phyloP scores from a whole-genome alignment of 2,888 invertebrate species.

The Mayetiola destructor region DNA sequence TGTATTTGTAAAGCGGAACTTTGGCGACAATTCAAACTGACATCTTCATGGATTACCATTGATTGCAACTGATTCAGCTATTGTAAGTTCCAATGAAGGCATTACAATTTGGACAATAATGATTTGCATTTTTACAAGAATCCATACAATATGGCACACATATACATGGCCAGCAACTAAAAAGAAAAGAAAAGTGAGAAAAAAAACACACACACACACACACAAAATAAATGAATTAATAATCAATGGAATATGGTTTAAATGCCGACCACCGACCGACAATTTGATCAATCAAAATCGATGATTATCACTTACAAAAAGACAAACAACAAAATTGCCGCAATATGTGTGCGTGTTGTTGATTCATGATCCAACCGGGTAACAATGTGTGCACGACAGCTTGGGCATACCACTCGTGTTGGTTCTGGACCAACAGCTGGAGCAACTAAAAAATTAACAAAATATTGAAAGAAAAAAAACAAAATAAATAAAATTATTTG shows the following conservation, averaged over 20 bases:
- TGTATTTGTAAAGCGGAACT: too few relatives aligned
- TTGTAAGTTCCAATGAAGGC: conserved; percentile 40
- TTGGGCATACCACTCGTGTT: conserved; percentile 34
- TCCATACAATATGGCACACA: conserved; percentile 44
- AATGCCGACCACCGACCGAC: too few relatives aligned
- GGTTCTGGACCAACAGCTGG: conserved; percentile 34
- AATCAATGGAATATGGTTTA: too few relatives aligned
- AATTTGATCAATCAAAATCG: too few relatives aligned
- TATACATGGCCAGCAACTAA: conserved; percentile 40
- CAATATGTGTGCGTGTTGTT: conserved; percentile 39
- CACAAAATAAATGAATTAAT: not conserved
- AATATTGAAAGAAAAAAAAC: not conserved
- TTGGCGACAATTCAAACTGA: too few relatives aligned
- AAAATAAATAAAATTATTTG: too few relatives aligned
- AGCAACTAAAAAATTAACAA: not conserved
- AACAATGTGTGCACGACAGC: conserved; percentile 35
- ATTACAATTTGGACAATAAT: conserved; percentile 44
- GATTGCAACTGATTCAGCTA: too few relatives aligned
- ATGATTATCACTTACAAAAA: conserved; percentile 1
- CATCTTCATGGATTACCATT: too few relatives aligned
- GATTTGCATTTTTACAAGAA: conserved; percentile 40
- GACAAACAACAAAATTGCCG: conserved; percentile 31
- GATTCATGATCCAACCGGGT: conserved; percentile 35
- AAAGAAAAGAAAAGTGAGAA: not conserved
- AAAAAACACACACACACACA: not conserved